phyloP scores from a whole-genome alignment of 30 jellyfish, hydroid and myxozoan genomes.

The Chrysaora quinquecirrha region DNA sequence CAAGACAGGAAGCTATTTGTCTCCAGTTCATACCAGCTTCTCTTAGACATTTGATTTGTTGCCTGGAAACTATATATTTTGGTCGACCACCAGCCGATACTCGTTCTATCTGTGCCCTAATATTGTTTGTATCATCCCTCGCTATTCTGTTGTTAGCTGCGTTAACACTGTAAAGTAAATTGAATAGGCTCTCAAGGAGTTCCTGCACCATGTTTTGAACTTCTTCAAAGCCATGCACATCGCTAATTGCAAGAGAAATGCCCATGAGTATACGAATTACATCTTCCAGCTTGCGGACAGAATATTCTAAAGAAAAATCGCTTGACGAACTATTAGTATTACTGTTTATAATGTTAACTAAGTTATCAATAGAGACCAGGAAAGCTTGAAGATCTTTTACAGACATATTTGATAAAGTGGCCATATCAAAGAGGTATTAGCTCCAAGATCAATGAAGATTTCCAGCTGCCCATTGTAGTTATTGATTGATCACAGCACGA shows the following conservation, averaged over 20 bases:
- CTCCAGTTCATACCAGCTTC: constrained; percentile 26
- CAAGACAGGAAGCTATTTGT: constrained; percentile 12
- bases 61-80: neutral
- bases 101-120: neutral
- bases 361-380: neutral
- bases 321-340: neutral
- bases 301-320: constrained; percentile 38
- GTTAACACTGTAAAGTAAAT: neutral
- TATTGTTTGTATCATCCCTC: neutral
- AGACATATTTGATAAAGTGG: neutral
- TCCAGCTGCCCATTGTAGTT: too few species aligned
- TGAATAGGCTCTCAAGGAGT: neutral
- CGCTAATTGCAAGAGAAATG: constrained; percentile 3
- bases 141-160: neutral
- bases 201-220: neutral
- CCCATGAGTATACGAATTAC: constrained; percentile 19
- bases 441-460: too few species aligned
- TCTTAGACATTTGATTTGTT: neutral
- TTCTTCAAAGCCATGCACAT: neutral
- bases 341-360: neutral
- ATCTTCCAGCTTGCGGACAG: constrained; percentile 34
- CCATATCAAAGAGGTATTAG: too few species aligned
- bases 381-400: neutral
- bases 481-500: too few species aligned
- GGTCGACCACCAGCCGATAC: constrained; percentile 28